Base-by-base conservation (phyloP, 2,888 invertebrate species). In the Volucella inanis region DNA sequence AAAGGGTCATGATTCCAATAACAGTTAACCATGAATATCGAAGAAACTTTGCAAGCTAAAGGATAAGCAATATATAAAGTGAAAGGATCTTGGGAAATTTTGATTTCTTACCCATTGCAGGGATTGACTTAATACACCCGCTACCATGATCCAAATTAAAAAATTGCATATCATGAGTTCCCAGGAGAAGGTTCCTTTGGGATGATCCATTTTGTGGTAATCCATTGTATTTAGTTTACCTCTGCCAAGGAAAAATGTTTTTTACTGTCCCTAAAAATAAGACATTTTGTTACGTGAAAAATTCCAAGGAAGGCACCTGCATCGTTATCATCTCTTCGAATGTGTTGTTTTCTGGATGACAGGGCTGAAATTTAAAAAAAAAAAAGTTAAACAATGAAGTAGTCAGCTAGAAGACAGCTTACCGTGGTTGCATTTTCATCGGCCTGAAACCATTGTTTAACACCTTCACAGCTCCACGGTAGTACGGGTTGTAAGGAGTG, bases 391-490 rank as follows among this genome's bases (percentile, higher is more conserved):
- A 12, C 8, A 12, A 12, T 10, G 2, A 22, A 22, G 11, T 9
- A 8, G 41, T 8, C 0, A 9, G 22, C 43, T 15, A 8, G 12
- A 12, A 45, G 12, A 2, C 43, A 15, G 49, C 65, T 50, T 41
- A 80, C 80, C 45, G 31, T 49, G 2, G 45, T 45, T 0, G 0
- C n/a, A 38, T 52, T 52, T 8, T 38, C 38, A 43, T 2, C 39
- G 1, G 9, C 10, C 31, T 55, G 11, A 59, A 76, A 12, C 88
- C 89, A 89, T 4, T 70, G 22, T 10, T 71, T 65, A 0, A 87
- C 54, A 8, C 96, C 95, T 87, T 94, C 93, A 90, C 97, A 97
- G 87, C 95, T 94, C 97, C 97, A 97, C 9, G 97, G 97, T 64
- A 97, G 91, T 54, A 93, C 93, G 22, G 92, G 91, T 77, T 91